phyloP scores from a whole-genome alignment of 2,113 vertebrate species.

The Rhodinocichla rosea region DNA sequence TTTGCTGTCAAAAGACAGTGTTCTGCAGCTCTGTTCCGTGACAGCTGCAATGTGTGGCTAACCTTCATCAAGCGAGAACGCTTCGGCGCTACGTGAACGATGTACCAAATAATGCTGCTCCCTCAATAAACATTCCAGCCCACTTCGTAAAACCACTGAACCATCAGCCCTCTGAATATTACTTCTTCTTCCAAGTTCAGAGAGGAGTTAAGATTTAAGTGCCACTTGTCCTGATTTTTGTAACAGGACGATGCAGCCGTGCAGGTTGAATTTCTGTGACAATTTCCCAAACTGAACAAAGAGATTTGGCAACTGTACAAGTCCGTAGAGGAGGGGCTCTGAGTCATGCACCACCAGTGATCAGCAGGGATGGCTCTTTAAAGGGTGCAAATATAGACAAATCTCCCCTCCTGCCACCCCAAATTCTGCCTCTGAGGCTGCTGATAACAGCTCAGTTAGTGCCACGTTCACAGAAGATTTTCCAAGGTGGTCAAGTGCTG shows the following conservation, averaged over 20 bases:
- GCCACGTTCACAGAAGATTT: background rate
- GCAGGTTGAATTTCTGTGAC: background rate
- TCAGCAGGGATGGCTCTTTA: background rate
- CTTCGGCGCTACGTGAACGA: background rate
- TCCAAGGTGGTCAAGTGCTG: background rate
- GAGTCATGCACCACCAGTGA: background rate
- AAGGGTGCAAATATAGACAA: background rate
- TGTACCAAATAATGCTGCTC: background rate
- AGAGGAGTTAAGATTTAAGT: background rate
- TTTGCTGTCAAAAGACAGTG: constrained; percentile 41
- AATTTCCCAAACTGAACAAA: background rate
- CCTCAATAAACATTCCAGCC: background rate
- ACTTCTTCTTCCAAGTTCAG: background rate
- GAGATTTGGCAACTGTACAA: background rate
- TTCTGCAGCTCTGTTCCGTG: background rate
- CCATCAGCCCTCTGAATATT: background rate
- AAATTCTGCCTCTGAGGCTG: background rate
- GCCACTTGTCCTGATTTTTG: background rate
- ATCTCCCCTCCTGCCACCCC: background rate
- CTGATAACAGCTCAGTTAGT: background rate
- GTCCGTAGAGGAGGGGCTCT: background rate
- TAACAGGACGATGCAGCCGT: background rate
- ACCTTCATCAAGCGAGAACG: constrained; percentile 16
- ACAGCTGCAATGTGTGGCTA: constrained; percentile 43
- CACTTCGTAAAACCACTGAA: background rate